Base-by-base conservation (phyloP, 2,113 vertebrate genomes). In the Protomyctophum bolini region DNA sequence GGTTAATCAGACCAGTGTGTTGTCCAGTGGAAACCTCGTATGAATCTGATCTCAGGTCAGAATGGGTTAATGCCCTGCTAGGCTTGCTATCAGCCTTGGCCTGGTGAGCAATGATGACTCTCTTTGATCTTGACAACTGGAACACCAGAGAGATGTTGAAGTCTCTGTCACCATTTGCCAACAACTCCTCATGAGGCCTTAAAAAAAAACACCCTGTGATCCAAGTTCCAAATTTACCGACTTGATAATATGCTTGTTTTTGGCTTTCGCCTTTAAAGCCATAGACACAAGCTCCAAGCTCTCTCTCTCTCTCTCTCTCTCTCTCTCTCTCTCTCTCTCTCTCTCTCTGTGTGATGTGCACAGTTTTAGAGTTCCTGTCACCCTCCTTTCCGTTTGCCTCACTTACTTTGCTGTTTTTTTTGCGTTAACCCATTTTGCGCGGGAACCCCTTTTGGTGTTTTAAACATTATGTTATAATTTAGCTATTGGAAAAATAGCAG, bases 351-450 rank as follows among this genome's bases (percentile, higher is more conserved):
- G 46, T 6, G 51, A 72, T 63, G 52, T 54, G 48, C 58, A 50
- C 60, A 46, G 6, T 70, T 75, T 70, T 79, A 6, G 4, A 12
- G 11, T 14, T 55, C 66, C 58, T 58, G 59, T 74, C 75, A 68
- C 74, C 74, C 80, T 84, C 77, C 62, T 48, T 64, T 73, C 49
- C 4, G 7, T 73, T 77, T 79, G 68, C 79, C 10, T 61, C 62
- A 14, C 70, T 81, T 63, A 41, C 6, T 72, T 66, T 64, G 51
- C 14, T 45, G 52, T 45, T 66, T 61, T 75, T 58, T 50, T 72
- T 77, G 73, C 4, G n/a, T n/a, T n/a, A n/a, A n/a, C n/a, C n/a
- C n/a, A n/a, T n/a, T n/a, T n/a, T n/a, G n/a, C n/a, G n/a, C n/a
- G n/a, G n/a, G n/a, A n/a, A n/a, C n/a, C n/a, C n/a, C n/a, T n/a